These are phyloP conservation scores for Bagarius yarrelli DNA, from an alignment of 2,113 vertebrate species.

Conservation along the genomic window DNA sequence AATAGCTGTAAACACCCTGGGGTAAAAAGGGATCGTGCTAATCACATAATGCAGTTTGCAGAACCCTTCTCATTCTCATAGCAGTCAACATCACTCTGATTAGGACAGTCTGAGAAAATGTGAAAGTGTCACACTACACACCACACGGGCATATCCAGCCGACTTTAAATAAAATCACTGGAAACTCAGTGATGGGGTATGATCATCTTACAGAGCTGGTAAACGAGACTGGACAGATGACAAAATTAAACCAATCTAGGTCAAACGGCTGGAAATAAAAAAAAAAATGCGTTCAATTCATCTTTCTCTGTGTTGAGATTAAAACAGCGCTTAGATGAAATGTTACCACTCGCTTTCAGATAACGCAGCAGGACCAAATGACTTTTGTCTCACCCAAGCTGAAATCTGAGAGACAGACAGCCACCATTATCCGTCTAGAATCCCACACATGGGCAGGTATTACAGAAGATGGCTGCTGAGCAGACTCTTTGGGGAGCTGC, in stretches of 20 bases:
- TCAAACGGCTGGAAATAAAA: neutral
- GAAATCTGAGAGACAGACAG: conserved; percentile 34
- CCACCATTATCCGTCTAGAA: conserved; percentile 22
- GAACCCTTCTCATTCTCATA: conserved; percentile 17
- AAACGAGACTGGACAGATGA: neutral
- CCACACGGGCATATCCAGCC: neutral
- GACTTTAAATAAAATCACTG: conserved; percentile 5
- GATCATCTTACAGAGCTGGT: conserved; percentile 28
- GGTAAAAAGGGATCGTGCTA: conserved; percentile 33
- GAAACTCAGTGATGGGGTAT: conserved; percentile 26
- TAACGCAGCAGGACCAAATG: conserved; percentile 31
- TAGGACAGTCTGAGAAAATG: conserved; percentile 6
- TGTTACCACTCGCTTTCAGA: conserved; percentile 33
- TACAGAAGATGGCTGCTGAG: conserved; percentile 37
- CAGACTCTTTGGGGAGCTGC: conserved; percentile 37
- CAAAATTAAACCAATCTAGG: conserved; percentile 6
- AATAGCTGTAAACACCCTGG: conserved; percentile 52
- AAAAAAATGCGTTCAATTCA: neutral
- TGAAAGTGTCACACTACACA: conserved; percentile 22
- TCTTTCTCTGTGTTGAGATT: conserved; percentile 26
- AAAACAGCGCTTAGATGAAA: conserved; percentile 17
- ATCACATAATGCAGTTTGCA: conserved; percentile 33
- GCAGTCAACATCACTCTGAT: neutral
- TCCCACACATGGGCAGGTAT: conserved; percentile 37
- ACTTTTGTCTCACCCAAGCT: conserved; percentile 32